These are phyloP conservation scores for Lycia hirtaria DNA, from an alignment of 2,888 invertebrate genomes.

Conservation along the genomic window DNA sequence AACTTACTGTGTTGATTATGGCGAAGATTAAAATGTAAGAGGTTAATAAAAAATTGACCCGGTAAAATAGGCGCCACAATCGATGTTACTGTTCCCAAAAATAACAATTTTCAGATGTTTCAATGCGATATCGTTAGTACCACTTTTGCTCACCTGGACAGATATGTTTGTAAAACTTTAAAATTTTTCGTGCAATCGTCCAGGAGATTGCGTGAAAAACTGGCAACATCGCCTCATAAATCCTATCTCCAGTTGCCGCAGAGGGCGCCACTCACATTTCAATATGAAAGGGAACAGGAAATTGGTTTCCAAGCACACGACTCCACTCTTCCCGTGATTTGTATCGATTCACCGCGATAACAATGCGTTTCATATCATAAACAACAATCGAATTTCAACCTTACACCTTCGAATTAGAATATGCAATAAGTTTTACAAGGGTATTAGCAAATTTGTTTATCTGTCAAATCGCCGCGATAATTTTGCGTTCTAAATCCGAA, in stretches of 20 bases:
- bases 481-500: conserved; percentile 10
- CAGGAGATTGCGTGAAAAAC: conserved; percentile 29
- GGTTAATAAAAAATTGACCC: too few relatives aligned
- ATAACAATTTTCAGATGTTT: too few relatives aligned
- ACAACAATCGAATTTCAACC: conserved; percentile 48
- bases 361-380: conserved; percentile 44
- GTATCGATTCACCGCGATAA: conserved; percentile 62
- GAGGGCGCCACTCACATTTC: conserved; percentile 76
- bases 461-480: conserved; percentile 25
- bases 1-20: too few relatives aligned
- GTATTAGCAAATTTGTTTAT: conserved; percentile 38
- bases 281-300: conserved; percentile 81
- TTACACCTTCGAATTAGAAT: conserved; percentile 32
- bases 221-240: conserved; percentile 47
- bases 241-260: conserved; percentile 52
- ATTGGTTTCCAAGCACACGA: conserved; percentile 79
- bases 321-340: conserved; percentile 73
- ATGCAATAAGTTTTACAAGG: conserved; percentile 1
- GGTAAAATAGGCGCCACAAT: too few relatives aligned
- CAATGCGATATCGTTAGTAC: too few relatives aligned
- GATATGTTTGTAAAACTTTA: background rate
- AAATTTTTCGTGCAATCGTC: conserved; percentile 6
- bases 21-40: too few relatives aligned
- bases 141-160: too few relatives aligned
- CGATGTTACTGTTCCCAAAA: too few relatives aligned